Conservation (phyloP, 1,140 invertebrate species). For the Penaeus indicus region DNA sequence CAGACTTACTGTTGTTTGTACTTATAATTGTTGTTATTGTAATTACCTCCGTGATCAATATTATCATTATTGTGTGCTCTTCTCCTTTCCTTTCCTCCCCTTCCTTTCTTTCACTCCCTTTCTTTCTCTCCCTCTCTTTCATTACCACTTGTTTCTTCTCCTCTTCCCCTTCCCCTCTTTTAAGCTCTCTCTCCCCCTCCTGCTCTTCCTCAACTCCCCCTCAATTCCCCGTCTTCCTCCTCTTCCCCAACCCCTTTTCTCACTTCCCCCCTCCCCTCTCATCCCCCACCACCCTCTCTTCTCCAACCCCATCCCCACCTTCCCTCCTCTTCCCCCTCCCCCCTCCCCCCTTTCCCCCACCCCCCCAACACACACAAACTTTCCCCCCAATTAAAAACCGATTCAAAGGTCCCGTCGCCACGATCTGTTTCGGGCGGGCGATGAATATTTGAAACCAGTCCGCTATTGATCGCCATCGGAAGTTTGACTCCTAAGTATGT, state of each 20-base stretch:
- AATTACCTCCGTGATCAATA: too few species aligned
- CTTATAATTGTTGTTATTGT: too few species aligned
- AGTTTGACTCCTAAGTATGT: too few species aligned
- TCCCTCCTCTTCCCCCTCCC: neutral
- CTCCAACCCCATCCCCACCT: neutral
- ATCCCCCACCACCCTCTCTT: neutral
- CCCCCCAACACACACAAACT: neutral
- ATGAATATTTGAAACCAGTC: too few species aligned
- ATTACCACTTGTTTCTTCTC: too few species aligned
- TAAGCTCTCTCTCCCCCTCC: constrained; percentile 21
- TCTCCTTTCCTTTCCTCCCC: neutral
- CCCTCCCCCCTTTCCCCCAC: neutral
- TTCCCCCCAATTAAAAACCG: neutral
- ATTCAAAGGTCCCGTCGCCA: neutral
- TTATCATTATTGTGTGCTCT: neutral
- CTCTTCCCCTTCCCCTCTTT: neutral
- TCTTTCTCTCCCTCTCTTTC: neutral
- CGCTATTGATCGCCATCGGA: too few species aligned
- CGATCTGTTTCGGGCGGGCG: too few species aligned
- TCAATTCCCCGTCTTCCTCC: neutral
- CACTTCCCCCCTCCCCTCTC: neutral
- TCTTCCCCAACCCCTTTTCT: neutral
- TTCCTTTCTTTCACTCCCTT: constrained; percentile 6
- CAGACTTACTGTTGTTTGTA: too few species aligned
- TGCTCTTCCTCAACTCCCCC: neutral